Evolutionary conservation across 1,140 invertebrate species (phyloP), one percentile per base, ranked within the genome.

Genomic region (Drosophila novamexicana): DNA sequence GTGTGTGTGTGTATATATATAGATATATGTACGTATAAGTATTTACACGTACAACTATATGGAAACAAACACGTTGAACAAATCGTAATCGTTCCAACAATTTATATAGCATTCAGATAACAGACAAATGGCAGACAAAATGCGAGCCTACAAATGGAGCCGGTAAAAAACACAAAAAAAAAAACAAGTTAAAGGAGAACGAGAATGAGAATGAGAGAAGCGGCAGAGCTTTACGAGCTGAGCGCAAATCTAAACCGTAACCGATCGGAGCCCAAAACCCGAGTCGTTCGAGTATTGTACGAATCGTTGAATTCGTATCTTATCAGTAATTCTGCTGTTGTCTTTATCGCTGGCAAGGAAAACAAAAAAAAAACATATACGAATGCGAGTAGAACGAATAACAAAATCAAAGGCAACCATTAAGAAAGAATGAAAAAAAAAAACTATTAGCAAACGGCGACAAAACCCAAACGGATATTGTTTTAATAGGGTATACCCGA

Each of bases 271-370:
- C 12, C 50, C 16, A 68, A 59, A 59, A 62, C 49, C 57, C 40
- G 53, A 57, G 10, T 57, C 18, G 65, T 59, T 40, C 16, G 45
- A 45, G 18, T 16, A 18, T 45, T 16, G 47, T 8, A 49, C 47
- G 32, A 62, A 56, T 18, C 42, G 59, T 54, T 22, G 2, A 54
- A 54, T 67, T 54, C 62, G 62, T 86, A 86, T 86, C 82, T 86
- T 86, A 86, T 86, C 82, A 86, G 79, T 66, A 37, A 88, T 88
- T 88, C 81, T 72, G 56, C 61, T 62, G 67, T 70, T 75, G 67
- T 58, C 67, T 75, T 75, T 86, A 86, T 86, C 82, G 83, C 82
- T 79, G 68, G 71, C 75, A 69, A 70, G 66, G 78, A 72, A 86
- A 75, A 66, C 18, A 18, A 69, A 58, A 54, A 58, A 54, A 47